Percentiles rank a stretch among this genome's conserved stretches.
Conservation (phyloP, 2,888 invertebrate genomes). For the Tuta absoluta region DNA sequence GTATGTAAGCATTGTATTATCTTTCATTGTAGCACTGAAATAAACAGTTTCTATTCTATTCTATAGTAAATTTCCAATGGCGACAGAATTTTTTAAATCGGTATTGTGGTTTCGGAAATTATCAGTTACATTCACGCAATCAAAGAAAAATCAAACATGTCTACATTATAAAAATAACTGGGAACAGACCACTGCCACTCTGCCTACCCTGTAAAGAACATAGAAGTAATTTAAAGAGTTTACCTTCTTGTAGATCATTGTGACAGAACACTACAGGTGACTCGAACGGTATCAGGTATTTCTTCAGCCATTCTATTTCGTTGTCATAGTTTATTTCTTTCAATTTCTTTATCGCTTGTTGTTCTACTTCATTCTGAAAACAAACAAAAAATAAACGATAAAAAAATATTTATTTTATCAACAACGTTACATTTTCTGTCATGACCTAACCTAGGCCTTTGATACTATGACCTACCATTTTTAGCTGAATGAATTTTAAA, state of each 20-base stretch:
- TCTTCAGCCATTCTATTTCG: slow-evolving; percentile 87
- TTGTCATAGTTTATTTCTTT: slow-evolving; percentile 81
- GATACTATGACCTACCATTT: neutral
- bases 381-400: neutral
- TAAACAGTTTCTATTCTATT: no score
- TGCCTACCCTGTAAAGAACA: no score
- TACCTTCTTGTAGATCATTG: slow-evolving; percentile 96
- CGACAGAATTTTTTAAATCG: no score
- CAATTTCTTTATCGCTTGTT: slow-evolving; percentile 61
- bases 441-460: neutral
- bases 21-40: no score
- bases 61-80: no score
- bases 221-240: neutral
- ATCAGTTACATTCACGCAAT: no score
- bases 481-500: neutral
- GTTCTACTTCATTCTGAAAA: slow-evolving; percentile 60
- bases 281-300: slow-evolving; percentile 77
- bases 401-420: no score
- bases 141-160: no score
- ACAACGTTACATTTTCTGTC: neutral
- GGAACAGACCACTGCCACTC: no score
- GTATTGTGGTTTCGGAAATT: no score
- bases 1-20: no score
- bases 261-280: slow-evolving; percentile 96
- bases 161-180: no score